Conservation (phyloP, 2,113 vertebrate genomes). For the Eurypyga helias region DNA sequence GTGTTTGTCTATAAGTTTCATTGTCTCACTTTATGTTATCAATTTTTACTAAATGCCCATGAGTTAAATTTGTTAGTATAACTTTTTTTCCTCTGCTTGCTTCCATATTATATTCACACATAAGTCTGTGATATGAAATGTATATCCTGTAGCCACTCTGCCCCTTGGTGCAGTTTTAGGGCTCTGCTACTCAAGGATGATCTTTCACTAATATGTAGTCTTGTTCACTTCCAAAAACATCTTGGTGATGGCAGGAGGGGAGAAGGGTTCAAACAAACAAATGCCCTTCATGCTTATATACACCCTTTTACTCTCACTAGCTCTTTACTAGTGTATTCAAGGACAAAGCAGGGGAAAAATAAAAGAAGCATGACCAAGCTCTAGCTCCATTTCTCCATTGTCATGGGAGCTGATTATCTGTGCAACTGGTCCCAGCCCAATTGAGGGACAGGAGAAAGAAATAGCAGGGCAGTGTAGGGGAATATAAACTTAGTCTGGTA, state of each 20-base stretch:
- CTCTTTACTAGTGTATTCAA: accelerated
- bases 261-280: background rate
- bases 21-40: background rate
- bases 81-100: background rate
- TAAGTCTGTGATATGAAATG: background rate
- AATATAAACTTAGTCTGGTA: background rate
- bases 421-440: no score
- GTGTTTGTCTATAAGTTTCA: background rate
- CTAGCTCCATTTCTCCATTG: background rate
- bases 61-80: background rate
- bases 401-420: background rate
- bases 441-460: background rate
- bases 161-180: background rate
- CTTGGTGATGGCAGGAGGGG: background rate
- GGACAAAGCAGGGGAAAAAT: background rate
- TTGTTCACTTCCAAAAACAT: background rate
- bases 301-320: background rate
- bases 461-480: background rate
- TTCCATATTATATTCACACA: background rate
- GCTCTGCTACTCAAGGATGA: background rate
- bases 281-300: background rate
- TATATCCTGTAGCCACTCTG: background rate
- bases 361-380: background rate
- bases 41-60: background rate
- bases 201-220: background rate